Base-by-base conservation (phyloP, 1,140 invertebrate species). In the Archegozetes longisetosus region DNA sequence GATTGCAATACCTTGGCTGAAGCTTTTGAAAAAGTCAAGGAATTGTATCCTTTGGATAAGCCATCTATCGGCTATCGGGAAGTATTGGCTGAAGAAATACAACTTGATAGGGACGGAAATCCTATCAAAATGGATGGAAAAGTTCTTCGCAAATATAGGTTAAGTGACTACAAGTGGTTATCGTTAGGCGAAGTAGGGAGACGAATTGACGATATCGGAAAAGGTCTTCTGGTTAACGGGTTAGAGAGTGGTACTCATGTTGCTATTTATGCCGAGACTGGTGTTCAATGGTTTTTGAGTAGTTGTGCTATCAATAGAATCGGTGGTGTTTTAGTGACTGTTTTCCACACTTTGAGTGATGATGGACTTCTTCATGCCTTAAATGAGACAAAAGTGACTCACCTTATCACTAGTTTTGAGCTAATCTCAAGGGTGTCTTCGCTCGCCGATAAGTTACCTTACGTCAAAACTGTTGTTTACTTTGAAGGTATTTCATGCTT, bases 281-380 rank as follows among this genome's bases (percentile, higher is more conserved):
- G 93, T 63, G 85, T 85, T 24, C 93, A 98, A 76, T 99, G 94
- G 93, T 84, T 98, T 80, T 81, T 96, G 40, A 84, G 89, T 0
- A 86, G 91, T 82, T 86, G 64, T 77, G 85, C 62, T 2, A 53
- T 52, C 23, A 55, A 60, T 23, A 26, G 61, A 46, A 50, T 63
- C 6, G 67, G 64, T 52, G 58, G 53, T 9, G 53, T 76, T 78
- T 84, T 98, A 64, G 90, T 95, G 0, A 98, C 94, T 0, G 83
- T 98, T 60, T 98, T 98, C 71, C 87, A 94, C 1, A 98, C 93
- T 0, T 77, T 98, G 0, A 93, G 93, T 3, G 89, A 96, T 66
- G 93, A 98, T 6, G 94, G 91, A 2, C 85, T 98, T 50, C 81
- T 87, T 0, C 92, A 96, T 71, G 92, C 86, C 40, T 85, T 98